Evolutionary conservation across 2,888 invertebrate genomes (phyloP), one percentile per base, ranked within the genome.

Genomic region (Spialia ferax): DNA sequence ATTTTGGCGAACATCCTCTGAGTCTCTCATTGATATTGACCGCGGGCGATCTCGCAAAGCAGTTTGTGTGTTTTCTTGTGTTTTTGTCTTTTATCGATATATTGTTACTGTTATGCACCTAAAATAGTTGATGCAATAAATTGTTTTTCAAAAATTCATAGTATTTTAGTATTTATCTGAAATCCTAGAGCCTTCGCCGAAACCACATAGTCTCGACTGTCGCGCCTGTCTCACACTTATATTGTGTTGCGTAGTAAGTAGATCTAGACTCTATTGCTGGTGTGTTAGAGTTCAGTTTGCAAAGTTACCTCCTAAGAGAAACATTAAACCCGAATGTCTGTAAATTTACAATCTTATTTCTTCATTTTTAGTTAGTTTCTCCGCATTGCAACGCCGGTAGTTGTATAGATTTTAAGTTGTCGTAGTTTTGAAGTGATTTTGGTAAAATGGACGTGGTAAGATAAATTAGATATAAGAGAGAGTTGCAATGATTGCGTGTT

Each of bases 351-450:
- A 85, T 91, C 85, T 88, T 89, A 89, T 88, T 91, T 89, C 89
- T 91, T 91, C 87, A 89, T 90, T 92, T 91, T 91, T 90, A 89
- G 89, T 89, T 88, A 87, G 88, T 83, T 85, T 81, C 82, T 88
- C 88, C 80, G 89, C 90, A 90, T 81, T 85, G 92, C 91, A 87
- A 89, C 79, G 85, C 87, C 79, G 80, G 84, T 85, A 79, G 81
- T 77, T 79, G 74, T 74, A 71, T 71, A 77, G 45, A 38, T 62
- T 68, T 67, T 45, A 18, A 61, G 66, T 42, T 60, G 42, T 48
- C 50, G 64, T 50, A 56, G 38, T 60, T 59, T 54, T 18, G 42
- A 26, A 29, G 35, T 26, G 15, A 18, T 50, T 50, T 50, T 32
- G 26, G n/a, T 42, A 59, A 8, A 15, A 29, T 15, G 55, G 55